Evolutionary conservation across 2,888 invertebrate genomes (phyloP), one percentile per base, ranked within the genome.

Genomic region (Philereme transversata): DNA sequence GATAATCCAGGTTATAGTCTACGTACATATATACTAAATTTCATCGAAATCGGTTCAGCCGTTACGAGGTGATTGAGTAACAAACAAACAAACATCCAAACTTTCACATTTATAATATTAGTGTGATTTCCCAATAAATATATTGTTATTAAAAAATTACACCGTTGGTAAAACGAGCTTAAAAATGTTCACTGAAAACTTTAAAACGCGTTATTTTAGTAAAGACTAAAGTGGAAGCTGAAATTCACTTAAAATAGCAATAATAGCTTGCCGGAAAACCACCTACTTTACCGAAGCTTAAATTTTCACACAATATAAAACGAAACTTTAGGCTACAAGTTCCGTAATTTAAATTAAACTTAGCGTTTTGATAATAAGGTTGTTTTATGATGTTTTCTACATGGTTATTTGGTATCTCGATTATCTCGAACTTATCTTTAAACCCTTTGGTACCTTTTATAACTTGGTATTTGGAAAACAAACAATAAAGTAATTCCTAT

Each of bases 221-320:
- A 22, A 49, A 49, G 49, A 10, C 5, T 40, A n/a, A 22, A 8
- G 40, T 7, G 11, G 50, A 11, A 50, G 22, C 22, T 40, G 40
- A 40, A 50, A 11, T 22, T 50, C 22, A 22, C 11, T 9, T 38
- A 40, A 50, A 55, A 55, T 40, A 49, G 49, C 55, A 54, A 47
- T 43, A 55, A 55, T 9, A 6, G 10, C 36, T 36, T 5, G 33
- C 7, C 40, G 55, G 54, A 47, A 55, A 50, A 50, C 50, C 40
- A 48, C 43, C 49, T 47, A 54, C 47, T 55, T 49, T 36, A 47
- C 35, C 43, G 9, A 8, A 35, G 9, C 49, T 55, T 55, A 55
- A 43, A 55, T 55, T 49, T 49, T 49, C 55, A 48, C 48, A 43
- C 41, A 47, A 41, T 7, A 46, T 46, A 54, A 41, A 40, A 54